A percentile compares a stretch with the other conserved stretches of the same genome.
Conservation (phyloP, 2,888 invertebrate genomes). For the Tiliacea aurago region DNA sequence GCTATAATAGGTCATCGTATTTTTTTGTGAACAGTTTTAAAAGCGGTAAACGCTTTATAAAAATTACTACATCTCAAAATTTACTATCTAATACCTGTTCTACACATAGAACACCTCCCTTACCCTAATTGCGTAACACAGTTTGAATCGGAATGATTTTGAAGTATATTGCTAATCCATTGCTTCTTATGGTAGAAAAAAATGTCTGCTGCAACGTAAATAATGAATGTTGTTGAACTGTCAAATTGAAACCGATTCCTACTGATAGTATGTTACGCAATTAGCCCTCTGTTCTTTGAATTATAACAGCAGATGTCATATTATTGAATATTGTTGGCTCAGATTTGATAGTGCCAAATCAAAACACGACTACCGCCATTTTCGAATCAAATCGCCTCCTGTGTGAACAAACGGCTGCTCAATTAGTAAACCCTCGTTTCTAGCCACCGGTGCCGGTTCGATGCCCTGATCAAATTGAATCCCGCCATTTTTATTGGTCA, state of each 20-base stretch:
- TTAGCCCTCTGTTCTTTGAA: not conserved
- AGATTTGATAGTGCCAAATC: slow-evolving; percentile 17
- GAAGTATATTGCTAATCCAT: too few relatives aligned
- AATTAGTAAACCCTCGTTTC: slow-evolving; percentile 66
- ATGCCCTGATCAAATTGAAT: slow-evolving; percentile 69
- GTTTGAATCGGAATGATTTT: too few relatives aligned
- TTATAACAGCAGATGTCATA: not conserved
- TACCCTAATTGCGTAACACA: too few relatives aligned
- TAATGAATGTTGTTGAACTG: too few relatives aligned
- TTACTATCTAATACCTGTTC: not conserved
- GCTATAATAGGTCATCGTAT: too few relatives aligned
- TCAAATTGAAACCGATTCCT: too few relatives aligned
- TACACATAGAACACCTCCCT: too few relatives aligned
- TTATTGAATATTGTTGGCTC: not conserved
- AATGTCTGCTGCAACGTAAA: too few relatives aligned
- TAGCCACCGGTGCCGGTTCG: slow-evolving; percentile 61
- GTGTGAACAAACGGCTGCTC: slow-evolving; percentile 52
- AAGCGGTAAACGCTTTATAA: not conserved
- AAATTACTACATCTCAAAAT: too few relatives aligned
- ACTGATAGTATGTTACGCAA: too few relatives aligned
- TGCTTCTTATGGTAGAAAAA: too few relatives aligned
- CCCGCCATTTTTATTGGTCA: slow-evolving; percentile 63
- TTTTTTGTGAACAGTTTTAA: not conserved
- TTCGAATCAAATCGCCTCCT: slow-evolving; percentile 46
- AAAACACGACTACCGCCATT: slow-evolving; percentile 17